Percentiles rank a stretch among this genome's conserved stretches.
Evolutionary conservation across 2,888 invertebrate species (phyloP).

Genomic region (Panzeria rudis): DNA sequence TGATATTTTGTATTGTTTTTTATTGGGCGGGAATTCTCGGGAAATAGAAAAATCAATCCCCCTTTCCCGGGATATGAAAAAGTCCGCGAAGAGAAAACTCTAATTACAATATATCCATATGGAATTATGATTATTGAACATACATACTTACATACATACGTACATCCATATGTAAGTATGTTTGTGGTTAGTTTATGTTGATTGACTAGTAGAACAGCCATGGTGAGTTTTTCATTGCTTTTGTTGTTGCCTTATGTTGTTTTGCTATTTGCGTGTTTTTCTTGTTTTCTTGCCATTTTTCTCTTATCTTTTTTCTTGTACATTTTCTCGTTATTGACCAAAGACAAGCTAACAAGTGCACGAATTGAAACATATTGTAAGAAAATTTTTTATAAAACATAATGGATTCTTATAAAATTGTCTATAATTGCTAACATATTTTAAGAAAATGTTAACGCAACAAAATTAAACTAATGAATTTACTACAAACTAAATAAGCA

Average conservation of each 20-base stretch:
- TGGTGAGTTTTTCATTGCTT: constrained; percentile 21
- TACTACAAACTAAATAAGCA: not conserved
- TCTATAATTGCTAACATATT: not conserved
- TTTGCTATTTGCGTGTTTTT: constrained; percentile 55
- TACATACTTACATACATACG: not conserved
- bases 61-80: too few relatives aligned
- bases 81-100: too few relatives aligned
- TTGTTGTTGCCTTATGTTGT: constrained; percentile 25
- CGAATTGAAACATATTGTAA: constrained; percentile 67
- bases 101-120: not conserved
- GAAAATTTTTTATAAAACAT: constrained; percentile 26
- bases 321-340: constrained; percentile 49
- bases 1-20: too few relatives aligned
- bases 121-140: too few relatives aligned
- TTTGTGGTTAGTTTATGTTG: constrained; percentile 36
- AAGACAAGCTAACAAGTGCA: constrained; percentile 71
- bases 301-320: not conserved
- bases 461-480: not conserved
- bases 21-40: too few relatives aligned
- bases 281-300: constrained; percentile 50
- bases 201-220: constrained; percentile 40
- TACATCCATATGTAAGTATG: not conserved
- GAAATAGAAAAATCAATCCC: too few relatives aligned
- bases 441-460: not conserved
- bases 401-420: not conserved